phyloP scores from a whole-genome alignment of 92 coral and sea anemone species.

The Parazoanthus swiftii region DNA sequence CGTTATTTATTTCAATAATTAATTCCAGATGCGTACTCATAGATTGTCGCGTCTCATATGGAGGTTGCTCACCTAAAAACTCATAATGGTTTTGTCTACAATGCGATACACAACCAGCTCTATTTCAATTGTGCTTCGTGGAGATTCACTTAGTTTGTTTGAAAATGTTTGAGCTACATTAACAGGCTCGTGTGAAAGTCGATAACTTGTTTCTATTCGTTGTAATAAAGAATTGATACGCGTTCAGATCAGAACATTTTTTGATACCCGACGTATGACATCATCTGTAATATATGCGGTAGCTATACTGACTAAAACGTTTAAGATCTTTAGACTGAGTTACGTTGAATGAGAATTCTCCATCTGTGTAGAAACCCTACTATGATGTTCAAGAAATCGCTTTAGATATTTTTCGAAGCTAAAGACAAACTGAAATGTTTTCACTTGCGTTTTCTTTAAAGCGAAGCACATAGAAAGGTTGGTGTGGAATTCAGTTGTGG shows the following conservation, averaged over 20 bases:
- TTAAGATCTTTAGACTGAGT: not conserved
- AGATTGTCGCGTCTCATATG: not conserved
- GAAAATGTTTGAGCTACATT: not conserved
- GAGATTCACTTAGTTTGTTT: not conserved
- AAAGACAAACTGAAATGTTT: not conserved
- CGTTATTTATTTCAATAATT: not conserved
- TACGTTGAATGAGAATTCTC: not conserved
- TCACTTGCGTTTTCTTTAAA: not conserved
- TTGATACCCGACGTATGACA: not conserved
- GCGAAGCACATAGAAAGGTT: not conserved
- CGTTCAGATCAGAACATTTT: not conserved
- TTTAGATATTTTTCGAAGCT: not conserved
- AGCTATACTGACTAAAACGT: not conserved
- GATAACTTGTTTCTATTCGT: not conserved
- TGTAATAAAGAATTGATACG: not conserved
- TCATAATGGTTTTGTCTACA: not conserved
- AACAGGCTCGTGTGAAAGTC: not conserved
- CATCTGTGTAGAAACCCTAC: not conserved
- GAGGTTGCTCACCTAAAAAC: not conserved
- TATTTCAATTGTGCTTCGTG: not conserved
- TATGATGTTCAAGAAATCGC: not conserved
- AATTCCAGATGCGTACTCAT: not conserved
- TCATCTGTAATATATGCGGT: not conserved
- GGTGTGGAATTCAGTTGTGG: constrained; percentile 10
- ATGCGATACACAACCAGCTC: not conserved